A percentile compares a stretch with the other conserved stretches of the same genome.
Conservation (phyloP, 1,140 invertebrate genomes). For the Agrilus planipennis region DNA sequence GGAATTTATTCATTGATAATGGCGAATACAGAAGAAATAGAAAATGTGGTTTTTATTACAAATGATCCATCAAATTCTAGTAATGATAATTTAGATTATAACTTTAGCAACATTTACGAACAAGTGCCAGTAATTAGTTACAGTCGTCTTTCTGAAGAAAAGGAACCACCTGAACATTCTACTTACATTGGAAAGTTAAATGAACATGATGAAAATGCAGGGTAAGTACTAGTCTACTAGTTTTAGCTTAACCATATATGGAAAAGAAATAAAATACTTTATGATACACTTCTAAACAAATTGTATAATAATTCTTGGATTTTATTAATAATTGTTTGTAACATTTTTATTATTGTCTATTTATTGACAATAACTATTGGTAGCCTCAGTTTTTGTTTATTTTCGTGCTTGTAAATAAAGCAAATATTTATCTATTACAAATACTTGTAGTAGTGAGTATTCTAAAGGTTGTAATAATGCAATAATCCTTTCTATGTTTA, state of each 20-base stretch:
- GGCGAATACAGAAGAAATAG: no score
- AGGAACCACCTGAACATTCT: conserved; percentile 12
- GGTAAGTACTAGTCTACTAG: conserved; percentile 12
- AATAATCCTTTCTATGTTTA: no score
- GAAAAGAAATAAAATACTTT: conserved; percentile 6
- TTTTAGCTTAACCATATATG: conserved; percentile 16
- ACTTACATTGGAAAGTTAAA: conserved; percentile 17
- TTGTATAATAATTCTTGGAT: no score
- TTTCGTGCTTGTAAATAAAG: background rate
- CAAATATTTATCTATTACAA: background rate
- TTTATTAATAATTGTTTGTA: no score
- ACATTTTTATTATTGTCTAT: no score
- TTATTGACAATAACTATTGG: conserved; percentile 1
- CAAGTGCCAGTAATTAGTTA: conserved; percentile 29
- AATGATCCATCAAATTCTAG: conserved; percentile 44
- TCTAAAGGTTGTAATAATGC: no score
- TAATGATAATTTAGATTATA: conserved; percentile 42
- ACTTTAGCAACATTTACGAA: conserved; percentile 40
- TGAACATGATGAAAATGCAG: conserved; percentile 16
- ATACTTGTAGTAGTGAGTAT: background rate
- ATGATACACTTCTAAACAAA: background rate
- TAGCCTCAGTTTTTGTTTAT: conserved; percentile 1
- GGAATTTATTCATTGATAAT: no score
- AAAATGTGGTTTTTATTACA: conserved; percentile 37
- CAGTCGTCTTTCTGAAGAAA: conserved; percentile 10